Conservation (phyloP, 2,888 invertebrate genomes). For the Merodon equestris region DNA sequence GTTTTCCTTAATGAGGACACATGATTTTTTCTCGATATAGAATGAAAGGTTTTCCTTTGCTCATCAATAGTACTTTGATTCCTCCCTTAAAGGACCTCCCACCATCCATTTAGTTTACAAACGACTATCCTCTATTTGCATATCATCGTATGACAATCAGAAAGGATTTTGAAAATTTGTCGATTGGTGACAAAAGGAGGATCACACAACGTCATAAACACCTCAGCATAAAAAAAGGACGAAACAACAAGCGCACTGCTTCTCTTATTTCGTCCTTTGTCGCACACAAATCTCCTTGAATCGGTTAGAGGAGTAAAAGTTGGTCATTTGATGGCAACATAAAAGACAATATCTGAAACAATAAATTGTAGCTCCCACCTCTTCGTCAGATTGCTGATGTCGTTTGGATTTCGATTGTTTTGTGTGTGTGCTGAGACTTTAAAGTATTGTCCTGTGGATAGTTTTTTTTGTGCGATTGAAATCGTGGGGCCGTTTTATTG, state of each 20-base stretch:
- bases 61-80: too few species aligned
- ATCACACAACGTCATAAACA: conserved; percentile 67
- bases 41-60: too few species aligned
- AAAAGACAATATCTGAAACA: conserved; percentile 68
- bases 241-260: neutral
- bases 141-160: conserved; percentile 59
- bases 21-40: too few species aligned
- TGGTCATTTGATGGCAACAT: conserved; percentile 68
- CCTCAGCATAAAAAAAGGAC: conserved; percentile 56
- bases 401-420: too few species aligned
- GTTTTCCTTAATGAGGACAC: conserved; percentile 25
- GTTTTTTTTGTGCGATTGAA: conserved; percentile 66
- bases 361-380: conserved; percentile 66
- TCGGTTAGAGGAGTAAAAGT: conserved; percentile 43
- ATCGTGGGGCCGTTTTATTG: conserved; percentile 59
- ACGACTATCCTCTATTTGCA: conserved; percentile 39
- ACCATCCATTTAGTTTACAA: too few species aligned
- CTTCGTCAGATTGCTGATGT: conserved; percentile 32
- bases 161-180: conserved; percentile 66
- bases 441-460: conserved; percentile 51
- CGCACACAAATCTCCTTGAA: conserved; percentile 47
- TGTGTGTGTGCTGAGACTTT: conserved; percentile 10
- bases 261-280: conserved; percentile 31
- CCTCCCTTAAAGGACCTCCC: too few species aligned
- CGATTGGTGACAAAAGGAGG: conserved; percentile 64